Percentiles rank a stretch among this genome's conserved stretches.
These are phyloP conservation scores for Hymenopus coronatus DNA, from an alignment of 2,888 invertebrate species.

Conservation along the genomic window DNA sequence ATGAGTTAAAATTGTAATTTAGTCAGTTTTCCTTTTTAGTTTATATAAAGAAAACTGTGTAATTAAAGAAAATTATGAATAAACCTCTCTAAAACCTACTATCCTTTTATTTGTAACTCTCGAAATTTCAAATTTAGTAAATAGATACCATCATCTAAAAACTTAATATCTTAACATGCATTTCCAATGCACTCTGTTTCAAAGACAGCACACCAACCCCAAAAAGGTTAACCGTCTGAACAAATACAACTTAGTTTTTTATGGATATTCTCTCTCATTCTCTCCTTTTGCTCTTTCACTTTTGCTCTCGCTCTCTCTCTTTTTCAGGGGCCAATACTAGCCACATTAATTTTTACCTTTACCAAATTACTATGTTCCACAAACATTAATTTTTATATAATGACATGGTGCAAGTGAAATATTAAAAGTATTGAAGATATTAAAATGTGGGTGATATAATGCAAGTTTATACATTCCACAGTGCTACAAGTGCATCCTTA, in stretches of 20 bases:
- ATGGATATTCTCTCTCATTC: neutral
- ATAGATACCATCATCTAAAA: neutral
- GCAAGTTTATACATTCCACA: constrained; percentile 25
- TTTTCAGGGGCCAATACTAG: no score
- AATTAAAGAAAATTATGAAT: neutral
- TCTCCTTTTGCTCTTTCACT: neutral
- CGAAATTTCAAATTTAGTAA: neutral
- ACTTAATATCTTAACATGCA: neutral
- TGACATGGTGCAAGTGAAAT: constrained; percentile 20
- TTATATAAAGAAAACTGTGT: no score
- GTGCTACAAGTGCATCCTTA: constrained; percentile 1
- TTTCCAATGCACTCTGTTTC: neutral
- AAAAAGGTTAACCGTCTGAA: neutral
- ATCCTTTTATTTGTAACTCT: neutral
- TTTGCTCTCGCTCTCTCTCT: neutral
- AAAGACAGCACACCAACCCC: neutral
- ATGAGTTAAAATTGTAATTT: no score
- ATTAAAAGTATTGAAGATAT: constrained; percentile 17
- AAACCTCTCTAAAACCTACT: neutral
- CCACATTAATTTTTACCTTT: neutral
- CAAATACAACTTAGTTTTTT: neutral
- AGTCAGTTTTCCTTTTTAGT: no score
- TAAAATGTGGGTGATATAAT: constrained; percentile 16
- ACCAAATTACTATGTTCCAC: neutral
- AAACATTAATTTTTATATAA: constrained; percentile 11